These are phyloP conservation scores for Dufourea novaeangliae DNA, from an alignment of 1,140 invertebrate genomes.

Conservation along the genomic window DNA sequence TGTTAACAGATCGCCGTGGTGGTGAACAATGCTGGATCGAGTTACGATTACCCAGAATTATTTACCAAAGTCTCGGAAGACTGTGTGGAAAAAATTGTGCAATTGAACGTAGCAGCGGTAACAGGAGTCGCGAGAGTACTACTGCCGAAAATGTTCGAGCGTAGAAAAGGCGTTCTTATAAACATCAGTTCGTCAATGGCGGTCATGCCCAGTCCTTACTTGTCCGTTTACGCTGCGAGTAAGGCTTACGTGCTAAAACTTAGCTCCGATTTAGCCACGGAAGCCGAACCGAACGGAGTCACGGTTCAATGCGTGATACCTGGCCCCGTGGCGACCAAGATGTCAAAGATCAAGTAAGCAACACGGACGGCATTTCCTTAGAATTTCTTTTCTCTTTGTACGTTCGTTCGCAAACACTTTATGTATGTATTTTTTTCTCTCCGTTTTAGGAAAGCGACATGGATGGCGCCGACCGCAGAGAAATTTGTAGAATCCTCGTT, in stretches of 20 bases:
- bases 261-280: slow-evolving; percentile 89
- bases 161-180: slow-evolving; percentile 92
- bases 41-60: slow-evolving; percentile 93
- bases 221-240: slow-evolving; percentile 93
- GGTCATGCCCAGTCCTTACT: slow-evolving; percentile 89
- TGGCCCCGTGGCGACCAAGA: slow-evolving; percentile 95
- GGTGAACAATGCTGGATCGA: slow-evolving; percentile 97
- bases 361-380: background rate
- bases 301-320: slow-evolving; percentile 93
- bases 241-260: slow-evolving; percentile 96
- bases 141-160: slow-evolving; percentile 93
- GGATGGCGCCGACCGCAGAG: slow-evolving; percentile 90
- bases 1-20: slow-evolving; percentile 89
- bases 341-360: slow-evolving; percentile 89
- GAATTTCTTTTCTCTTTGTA: background rate
- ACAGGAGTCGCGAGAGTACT: slow-evolving; percentile 87
- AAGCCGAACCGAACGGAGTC: slow-evolving; percentile 90
- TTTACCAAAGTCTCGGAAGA: slow-evolving; percentile 87
- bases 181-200: slow-evolving; percentile 95
- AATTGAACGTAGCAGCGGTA: slow-evolving; percentile 84
- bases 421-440: background rate
- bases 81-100: slow-evolving; percentile 74
- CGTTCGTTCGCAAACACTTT: background rate
- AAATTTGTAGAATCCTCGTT: slow-evolving; percentile 90
- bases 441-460: slow-evolving; percentile 80